phyloP scores from a whole-genome alignment of 2,113 vertebrate genomes.

The Nothocercus julius region DNA sequence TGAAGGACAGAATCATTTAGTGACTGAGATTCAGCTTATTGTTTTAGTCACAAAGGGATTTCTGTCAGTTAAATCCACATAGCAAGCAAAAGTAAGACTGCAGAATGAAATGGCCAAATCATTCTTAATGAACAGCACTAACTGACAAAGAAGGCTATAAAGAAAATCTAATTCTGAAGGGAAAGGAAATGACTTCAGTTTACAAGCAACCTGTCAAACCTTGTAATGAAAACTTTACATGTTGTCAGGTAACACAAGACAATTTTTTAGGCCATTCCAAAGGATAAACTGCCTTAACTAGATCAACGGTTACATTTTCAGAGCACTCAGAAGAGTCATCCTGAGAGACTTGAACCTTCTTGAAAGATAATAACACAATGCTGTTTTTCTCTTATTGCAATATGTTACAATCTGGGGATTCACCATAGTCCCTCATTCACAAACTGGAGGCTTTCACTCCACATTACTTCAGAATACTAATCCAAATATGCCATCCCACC shows the following conservation, averaged over 20 bases:
- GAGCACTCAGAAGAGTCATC: background rate
- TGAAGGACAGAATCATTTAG: background rate
- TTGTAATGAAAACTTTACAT: constrained; percentile 49
- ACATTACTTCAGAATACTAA: background rate
- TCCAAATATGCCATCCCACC: background rate
- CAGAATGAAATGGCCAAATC: constrained; percentile 8
- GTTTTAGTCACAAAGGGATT: background rate
- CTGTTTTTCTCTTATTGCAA: background rate
- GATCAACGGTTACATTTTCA: constrained; percentile 24
- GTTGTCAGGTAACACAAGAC: constrained; percentile 6
- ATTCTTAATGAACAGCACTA: background rate
- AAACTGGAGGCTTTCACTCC: background rate
- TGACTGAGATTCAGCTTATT: background rate
- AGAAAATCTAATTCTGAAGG: constrained; percentile 37
- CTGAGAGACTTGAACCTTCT: background rate
- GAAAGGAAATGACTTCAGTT: constrained; percentile 1
- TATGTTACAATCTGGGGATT: background rate
- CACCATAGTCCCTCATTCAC: background rate
- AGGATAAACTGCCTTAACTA: constrained; percentile 13
- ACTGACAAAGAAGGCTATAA: constrained; percentile 31
- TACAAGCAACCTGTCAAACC: constrained; percentile 32
- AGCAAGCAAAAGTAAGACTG: background rate
- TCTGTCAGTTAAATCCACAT: background rate
- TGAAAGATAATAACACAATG: background rate
- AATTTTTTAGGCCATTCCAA: background rate